Conservation (phyloP, 2,888 invertebrate genomes). For the Zygothrica quintamaculata region DNA sequence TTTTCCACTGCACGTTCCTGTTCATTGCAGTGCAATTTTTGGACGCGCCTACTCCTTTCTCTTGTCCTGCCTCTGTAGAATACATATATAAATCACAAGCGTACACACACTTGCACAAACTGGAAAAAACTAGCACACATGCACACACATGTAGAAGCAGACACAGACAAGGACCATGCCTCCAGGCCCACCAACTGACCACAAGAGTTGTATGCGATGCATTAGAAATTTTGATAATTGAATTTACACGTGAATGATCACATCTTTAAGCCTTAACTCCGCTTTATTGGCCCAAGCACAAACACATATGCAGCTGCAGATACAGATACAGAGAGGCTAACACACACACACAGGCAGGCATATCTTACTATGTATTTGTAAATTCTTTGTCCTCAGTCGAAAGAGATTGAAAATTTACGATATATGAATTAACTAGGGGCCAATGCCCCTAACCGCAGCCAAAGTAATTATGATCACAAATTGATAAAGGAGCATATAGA, state of each 20-base stretch:
- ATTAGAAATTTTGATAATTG: slow-evolving; percentile 81
- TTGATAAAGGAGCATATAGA: slow-evolving; percentile 56
- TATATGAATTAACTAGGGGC: slow-evolving; percentile 47
- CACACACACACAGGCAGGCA: neutral
- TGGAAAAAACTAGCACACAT: slow-evolving; percentile 45
- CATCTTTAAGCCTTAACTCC: slow-evolving; percentile 72
- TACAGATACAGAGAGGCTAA: neutral
- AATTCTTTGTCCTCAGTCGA: slow-evolving; percentile 24
- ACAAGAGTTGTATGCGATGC: slow-evolving; percentile 30
- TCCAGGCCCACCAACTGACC: slow-evolving; percentile 37
- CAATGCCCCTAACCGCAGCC: slow-evolving; percentile 46
- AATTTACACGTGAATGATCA: slow-evolving; percentile 82
- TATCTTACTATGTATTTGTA: slow-evolving; percentile 20
- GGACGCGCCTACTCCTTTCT: slow-evolving; percentile 59
- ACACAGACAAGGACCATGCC: slow-evolving; percentile 11
- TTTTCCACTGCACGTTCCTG: slow-evolving; percentile 72
- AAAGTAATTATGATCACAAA: slow-evolving; percentile 74
- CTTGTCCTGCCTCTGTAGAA: slow-evolving; percentile 46
- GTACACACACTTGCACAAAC: too few species aligned
- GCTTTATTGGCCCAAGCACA: slow-evolving; percentile 38
- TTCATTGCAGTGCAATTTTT: slow-evolving; percentile 67
- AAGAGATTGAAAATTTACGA: slow-evolving; percentile 60
- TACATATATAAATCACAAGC: slow-evolving; percentile 54
- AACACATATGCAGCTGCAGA: neutral
- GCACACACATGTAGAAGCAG: slow-evolving; percentile 5